These are phyloP conservation scores for Enteromius argenteus DNA, from an alignment of 2,797 vertebrate genomes.

Conservation along the genomic window DNA sequence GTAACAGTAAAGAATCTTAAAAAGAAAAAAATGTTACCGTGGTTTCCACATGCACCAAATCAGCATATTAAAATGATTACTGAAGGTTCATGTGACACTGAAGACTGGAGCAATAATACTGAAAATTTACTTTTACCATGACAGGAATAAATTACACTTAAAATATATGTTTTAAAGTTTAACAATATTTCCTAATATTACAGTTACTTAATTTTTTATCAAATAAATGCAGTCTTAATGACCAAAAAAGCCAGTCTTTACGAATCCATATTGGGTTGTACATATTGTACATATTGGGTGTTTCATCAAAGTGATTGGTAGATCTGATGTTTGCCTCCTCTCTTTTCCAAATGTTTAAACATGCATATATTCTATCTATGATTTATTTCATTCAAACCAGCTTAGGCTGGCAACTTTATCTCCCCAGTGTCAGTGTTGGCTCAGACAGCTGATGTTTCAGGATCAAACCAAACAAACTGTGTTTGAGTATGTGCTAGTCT, in stretches of 20 bases:
- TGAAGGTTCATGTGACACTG: background rate
- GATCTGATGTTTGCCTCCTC: background rate
- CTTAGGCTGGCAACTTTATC: background rate
- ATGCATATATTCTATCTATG: background rate
- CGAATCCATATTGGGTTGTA: background rate
- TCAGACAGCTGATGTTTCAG: slow-evolving; percentile 27
- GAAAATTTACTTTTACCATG: background rate
- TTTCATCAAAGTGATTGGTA: background rate
- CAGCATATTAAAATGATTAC: background rate
- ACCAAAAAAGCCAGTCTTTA: background rate
- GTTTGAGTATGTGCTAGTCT: slow-evolving; percentile 14
- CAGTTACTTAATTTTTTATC: background rate
- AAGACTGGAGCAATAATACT: background rate
- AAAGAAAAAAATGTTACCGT: background rate
- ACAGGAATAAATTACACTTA: background rate
- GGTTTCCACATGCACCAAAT: background rate
- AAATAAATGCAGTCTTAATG: background rate
- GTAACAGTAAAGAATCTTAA: background rate
- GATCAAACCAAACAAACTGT: slow-evolving; percentile 32
- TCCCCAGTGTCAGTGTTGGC: background rate
- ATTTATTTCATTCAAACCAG: background rate
- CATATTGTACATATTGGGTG: too few relatives aligned
- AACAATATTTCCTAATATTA: background rate
- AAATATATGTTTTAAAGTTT: background rate
- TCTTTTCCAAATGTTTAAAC: background rate